Evolutionary conservation across 2,888 invertebrate genomes (phyloP), one percentile per base, ranked within the genome.

Genomic region (Caenorhabditis panamensis): DNA sequence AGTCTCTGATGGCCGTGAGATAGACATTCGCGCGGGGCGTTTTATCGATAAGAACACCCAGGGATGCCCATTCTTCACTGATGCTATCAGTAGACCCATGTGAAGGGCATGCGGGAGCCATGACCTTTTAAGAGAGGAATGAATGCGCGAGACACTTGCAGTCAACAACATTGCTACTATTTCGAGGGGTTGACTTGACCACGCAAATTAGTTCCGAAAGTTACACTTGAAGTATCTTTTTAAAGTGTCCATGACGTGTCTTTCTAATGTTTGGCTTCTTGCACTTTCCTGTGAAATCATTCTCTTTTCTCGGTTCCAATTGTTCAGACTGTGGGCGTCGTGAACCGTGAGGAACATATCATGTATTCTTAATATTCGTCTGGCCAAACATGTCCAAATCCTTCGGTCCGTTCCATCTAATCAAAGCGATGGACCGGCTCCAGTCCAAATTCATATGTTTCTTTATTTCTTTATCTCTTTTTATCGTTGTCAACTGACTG

Each of bases 61-160:
- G 53, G 16, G 22, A 26, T 49, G 4, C 28, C 16, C n/a, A n/a
- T n/a, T n/a, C n/a, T n/a, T n/a, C 26, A 16, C 16, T 22, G 54
- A 24, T 54, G 6, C 20, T 16, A 54, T 54, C 54, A 16, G n/a
- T 9, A 28, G 54, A 54, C n/a, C 54, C 54, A 54, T 54, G 54
- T 54, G 54, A 54, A 54, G 54, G 54, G 54, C 54, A 54, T n/a
- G 54, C 5, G 31, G n/a, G 54, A 54, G 54, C 54, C 26, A 28
- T 54, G 54, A 54, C 54, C 54, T 54, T 54, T 54, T 54, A 28
- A 26, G 28, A 26, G n/a, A n/a, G n/a, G n/a, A 26, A 54, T 24
- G 24, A 49, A 28, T 54, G 54, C 54, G 54, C 26, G 54, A 1
- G 54, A 54, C 54, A 28, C 26, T 28, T 54, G 54, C 28, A 26